These are phyloP conservation scores for Eptesicus fuscus DNA, from an alignment of 2,113 vertebrate species.

Conservation along the genomic window DNA sequence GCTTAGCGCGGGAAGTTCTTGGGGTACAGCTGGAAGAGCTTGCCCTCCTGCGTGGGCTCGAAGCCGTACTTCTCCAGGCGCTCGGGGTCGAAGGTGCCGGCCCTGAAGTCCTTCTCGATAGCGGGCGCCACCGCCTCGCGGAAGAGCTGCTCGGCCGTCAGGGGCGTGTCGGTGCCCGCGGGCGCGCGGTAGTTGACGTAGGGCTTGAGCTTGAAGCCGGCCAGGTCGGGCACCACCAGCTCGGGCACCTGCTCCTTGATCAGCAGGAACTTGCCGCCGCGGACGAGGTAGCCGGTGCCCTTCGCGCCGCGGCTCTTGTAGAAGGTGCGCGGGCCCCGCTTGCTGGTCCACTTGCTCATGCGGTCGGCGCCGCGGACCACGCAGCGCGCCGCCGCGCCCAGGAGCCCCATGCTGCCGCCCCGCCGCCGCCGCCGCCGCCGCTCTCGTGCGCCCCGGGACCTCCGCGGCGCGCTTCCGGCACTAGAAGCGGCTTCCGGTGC, in stretches of 20 bases:
- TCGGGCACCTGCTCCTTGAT: conserved; percentile 88
- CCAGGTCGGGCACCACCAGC: conserved; percentile 89
- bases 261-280: conserved; percentile 83
- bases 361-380: conserved; percentile 91
- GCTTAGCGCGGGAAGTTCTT: conserved; percentile 90
- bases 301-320: conserved; percentile 87
- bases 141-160: conserved; percentile 88
- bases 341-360: conserved; percentile 92
- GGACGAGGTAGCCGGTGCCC: conserved; percentile 78
- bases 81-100: conserved; percentile 80
- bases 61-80: conserved; percentile 93
- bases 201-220: conserved; percentile 89
- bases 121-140: conserved; percentile 83
- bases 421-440: rapidly evolving
- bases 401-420: conserved; percentile 86
- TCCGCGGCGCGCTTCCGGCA: background rate
- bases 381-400: conserved; percentile 84
- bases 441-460: rapidly evolving
- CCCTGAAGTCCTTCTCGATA: conserved; percentile 87
- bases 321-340: conserved; percentile 89
- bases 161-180: conserved; percentile 77
- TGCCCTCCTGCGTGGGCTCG: conserved; percentile 90
- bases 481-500: background rate
- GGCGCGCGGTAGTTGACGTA: conserved; percentile 92
- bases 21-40: conserved; percentile 93